phyloP scores from a whole-genome alignment of 2,888 invertebrate species.

The Parnassius glacialis region DNA sequence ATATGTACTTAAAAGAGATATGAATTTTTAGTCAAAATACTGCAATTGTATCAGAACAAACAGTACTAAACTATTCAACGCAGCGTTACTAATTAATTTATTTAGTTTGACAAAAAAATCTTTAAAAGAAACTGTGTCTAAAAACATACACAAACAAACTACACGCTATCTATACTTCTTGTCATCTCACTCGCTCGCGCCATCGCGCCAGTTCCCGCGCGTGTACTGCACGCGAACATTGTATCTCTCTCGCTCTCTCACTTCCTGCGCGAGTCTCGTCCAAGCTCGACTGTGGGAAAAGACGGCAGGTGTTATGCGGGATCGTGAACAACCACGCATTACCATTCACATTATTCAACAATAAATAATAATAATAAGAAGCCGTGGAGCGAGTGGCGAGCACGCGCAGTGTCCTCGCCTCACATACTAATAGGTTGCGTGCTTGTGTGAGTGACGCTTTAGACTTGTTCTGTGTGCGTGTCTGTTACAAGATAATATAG shows the following conservation, averaged over 20 bases:
- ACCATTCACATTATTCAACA: constrained; percentile 81
- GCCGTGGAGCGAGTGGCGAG: constrained; percentile 78
- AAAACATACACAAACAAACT: constrained; percentile 7
- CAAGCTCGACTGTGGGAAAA: constrained; percentile 80
- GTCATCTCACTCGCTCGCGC: constrained; percentile 46
- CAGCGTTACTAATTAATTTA: not conserved
- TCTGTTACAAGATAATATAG: constrained; percentile 36
- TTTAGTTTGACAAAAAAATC: constrained; percentile 17
- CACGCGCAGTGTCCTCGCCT: constrained; percentile 70
- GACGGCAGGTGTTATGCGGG: constrained; percentile 82
- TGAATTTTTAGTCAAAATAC: no score
- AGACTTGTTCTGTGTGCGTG: constrained; percentile 39
- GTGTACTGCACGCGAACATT: constrained; percentile 61
- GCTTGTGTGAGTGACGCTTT: constrained; percentile 52
- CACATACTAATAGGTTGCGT: constrained; percentile 67
- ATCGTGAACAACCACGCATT: constrained; percentile 82
- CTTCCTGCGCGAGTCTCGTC: constrained; percentile 69
- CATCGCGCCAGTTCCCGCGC: constrained; percentile 51
- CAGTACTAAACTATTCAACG: no score
- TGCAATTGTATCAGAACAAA: no score
- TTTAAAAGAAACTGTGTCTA: constrained; percentile 20
- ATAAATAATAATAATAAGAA: constrained; percentile 81
- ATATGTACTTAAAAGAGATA: no score
- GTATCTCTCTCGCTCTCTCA: constrained; percentile 61
- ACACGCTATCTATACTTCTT: constrained; percentile 48